Base-by-base conservation (phyloP, 2,113 vertebrate genomes). In the Anarrhichthys ocellatus region DNA sequence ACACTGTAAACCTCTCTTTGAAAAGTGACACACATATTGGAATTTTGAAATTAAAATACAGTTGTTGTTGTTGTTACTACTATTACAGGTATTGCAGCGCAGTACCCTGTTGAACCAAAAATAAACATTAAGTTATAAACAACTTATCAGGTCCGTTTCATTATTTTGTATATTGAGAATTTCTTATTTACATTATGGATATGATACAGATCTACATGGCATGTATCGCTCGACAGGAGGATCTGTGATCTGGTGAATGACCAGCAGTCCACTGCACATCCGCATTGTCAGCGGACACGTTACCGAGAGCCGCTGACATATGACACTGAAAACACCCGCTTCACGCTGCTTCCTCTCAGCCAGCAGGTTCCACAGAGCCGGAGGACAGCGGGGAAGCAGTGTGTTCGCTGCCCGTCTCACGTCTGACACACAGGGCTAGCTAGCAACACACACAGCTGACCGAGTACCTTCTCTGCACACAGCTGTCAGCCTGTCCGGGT, bases 391-490 rank as follows among this genome's bases (percentile, higher is more conserved):
- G 22, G 27, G 9, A 20, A 58, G 36, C 9, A 1, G 59, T 15
- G 59, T 8, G 32, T 4, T 18, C 1, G 20, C n/a, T 2, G 27
- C 44, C 44, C 44, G 46, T 48, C 48, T 50, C 48, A 22, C 48
- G 6, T 6, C 68, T 14, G n/a, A 40, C 72, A 24, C 80, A 32
- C 17, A 67, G 17, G 29, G 46, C 36, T 58, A 44, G 74, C 27
- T 71, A 62, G 13, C 63, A 44, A n/a, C 18, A 29, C 54, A 48
- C 6, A 20, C 68, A 20, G 27, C 46, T 14, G 36, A 59, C 24
- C 7, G 32, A 24, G 34, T 81, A 86, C 83, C 83, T 48, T 77
- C 40, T n/a, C 38, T 36, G 71, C 67, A 20, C 46, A 44, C 78
- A 14, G 9, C 13, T 10, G 78, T 29, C 65, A 64, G 70, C 62